Percentiles rank a stretch among this genome's conserved stretches.
These are phyloP conservation scores for Motacilla alba DNA, from an alignment of 2,113 vertebrate genomes.

Conservation along the genomic window DNA sequence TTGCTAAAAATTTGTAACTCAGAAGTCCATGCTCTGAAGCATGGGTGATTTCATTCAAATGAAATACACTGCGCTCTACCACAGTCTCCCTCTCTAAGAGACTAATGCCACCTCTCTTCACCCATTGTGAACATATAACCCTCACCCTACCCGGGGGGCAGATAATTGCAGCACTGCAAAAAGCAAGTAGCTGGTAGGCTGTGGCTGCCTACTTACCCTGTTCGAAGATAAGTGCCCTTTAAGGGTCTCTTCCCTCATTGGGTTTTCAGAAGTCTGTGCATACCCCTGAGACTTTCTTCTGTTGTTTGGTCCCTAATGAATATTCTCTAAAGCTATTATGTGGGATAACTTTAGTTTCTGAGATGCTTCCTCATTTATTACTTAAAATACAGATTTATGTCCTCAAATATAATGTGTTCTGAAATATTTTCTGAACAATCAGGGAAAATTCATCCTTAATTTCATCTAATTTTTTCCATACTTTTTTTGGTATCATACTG, in stretches of 20 bases:
- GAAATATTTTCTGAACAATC: not conserved
- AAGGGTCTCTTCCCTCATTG: not conserved
- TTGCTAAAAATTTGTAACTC: not conserved
- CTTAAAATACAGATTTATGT: not conserved
- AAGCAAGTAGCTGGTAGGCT: not conserved
- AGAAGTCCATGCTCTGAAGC: not conserved
- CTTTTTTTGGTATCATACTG: not conserved
- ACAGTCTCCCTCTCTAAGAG: not conserved
- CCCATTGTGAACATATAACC: fast-evolving
- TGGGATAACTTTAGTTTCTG: not conserved
- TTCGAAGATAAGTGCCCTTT: not conserved
- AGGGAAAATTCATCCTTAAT: not conserved
- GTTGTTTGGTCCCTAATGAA: not conserved
- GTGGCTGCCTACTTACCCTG: not conserved
- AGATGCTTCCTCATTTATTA: not conserved
- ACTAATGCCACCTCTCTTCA: not conserved
- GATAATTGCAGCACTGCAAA: not conserved
- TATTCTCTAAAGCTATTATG: not conserved
- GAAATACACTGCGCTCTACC: not conserved
- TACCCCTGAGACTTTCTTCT: not conserved
- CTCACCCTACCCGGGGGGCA: not conserved
- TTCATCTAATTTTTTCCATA: not conserved
- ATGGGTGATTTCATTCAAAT: not conserved
- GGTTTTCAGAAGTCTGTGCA: not conserved
- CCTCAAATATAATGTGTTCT: not conserved